These are phyloP conservation scores for Hemistola chrysoprasaria DNA, from an alignment of 2,888 invertebrate species.

Conservation along the genomic window DNA sequence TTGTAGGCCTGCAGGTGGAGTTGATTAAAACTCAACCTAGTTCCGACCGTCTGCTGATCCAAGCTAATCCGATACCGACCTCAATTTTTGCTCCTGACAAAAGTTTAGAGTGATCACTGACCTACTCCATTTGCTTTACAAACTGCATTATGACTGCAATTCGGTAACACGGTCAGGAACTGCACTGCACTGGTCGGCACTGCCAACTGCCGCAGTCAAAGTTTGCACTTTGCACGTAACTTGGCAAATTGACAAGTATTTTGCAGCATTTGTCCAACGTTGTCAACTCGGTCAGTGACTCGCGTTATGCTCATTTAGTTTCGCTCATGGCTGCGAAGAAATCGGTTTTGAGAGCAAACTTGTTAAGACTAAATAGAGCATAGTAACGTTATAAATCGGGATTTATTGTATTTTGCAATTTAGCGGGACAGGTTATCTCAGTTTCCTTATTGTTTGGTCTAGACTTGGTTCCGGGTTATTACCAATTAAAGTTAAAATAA, in stretches of 20 bases:
- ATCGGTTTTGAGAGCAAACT: constrained; percentile 28
- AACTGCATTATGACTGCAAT: constrained; percentile 55
- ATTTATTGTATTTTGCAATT: constrained; percentile 13
- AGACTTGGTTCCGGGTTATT: no score
- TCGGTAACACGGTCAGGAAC: constrained; percentile 42
- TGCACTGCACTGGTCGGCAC: constrained; percentile 7
- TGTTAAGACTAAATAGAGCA: constrained; percentile 25
- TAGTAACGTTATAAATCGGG: constrained; percentile 18
- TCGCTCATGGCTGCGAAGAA: constrained; percentile 21
- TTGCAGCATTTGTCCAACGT: constrained; percentile 57
- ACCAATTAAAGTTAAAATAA: background rate
- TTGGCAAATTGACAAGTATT: constrained; percentile 76
- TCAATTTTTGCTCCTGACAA: constrained; percentile 14
- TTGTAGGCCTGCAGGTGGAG: no score
- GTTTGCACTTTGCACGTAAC: constrained; percentile 26
- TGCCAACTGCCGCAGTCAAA: constrained; percentile 21
- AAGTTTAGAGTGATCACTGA: constrained; percentile 23
- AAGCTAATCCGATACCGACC: constrained; percentile 11
- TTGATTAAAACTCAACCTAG: no score
- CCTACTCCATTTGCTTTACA: constrained; percentile 23
- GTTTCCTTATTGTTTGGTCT: no score
- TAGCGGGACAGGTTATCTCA: background rate
- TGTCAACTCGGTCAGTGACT: constrained; percentile 65
- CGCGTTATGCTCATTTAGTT: constrained; percentile 37
- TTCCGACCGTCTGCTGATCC: constrained; percentile 7